These are phyloP conservation scores for Decapterus maruadsi DNA, from an alignment of 2,797 vertebrate genomes.

Conservation along the genomic window DNA sequence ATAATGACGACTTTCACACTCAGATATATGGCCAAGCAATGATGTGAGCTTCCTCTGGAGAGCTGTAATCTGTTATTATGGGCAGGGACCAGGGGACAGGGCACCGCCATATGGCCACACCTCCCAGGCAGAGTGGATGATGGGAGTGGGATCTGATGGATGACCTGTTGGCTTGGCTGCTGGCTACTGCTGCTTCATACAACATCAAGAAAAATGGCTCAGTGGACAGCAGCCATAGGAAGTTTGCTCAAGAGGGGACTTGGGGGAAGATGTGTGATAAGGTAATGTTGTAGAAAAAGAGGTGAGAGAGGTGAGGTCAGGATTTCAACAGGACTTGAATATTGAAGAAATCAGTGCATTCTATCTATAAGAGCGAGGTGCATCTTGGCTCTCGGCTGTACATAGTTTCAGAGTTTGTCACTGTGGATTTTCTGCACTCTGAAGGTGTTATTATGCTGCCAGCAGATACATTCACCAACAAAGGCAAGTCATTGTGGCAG, in stretches of 20 bases:
- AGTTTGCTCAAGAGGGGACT: constrained; percentile 53
- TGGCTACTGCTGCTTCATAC: constrained; percentile 65
- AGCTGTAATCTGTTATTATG: constrained; percentile 80
- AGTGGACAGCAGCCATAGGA: constrained; percentile 52
- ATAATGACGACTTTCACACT: constrained; percentile 74
- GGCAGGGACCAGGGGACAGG: constrained; percentile 69
- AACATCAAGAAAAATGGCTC: constrained; percentile 71
- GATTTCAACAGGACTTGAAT: constrained; percentile 16
- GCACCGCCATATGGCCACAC: constrained; percentile 69
- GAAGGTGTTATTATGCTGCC: background rate
- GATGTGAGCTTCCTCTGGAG: constrained; percentile 78
- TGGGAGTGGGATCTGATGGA: constrained; percentile 76
- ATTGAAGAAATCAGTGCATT: constrained; percentile 9
- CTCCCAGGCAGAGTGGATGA: constrained; percentile 73
- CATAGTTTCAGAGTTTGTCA: background rate
- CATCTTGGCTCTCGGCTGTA: background rate
- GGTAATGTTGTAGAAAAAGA: constrained; percentile 48
- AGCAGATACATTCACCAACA: background rate
- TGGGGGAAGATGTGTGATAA: constrained; percentile 41
- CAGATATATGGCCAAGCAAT: constrained; percentile 77
- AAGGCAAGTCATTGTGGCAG: background rate
- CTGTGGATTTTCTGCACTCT: background rate
- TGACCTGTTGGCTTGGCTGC: constrained; percentile 72
- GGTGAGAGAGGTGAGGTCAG: constrained; percentile 23
- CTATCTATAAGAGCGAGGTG: background rate